These are phyloP conservation scores for Oligia fasciuncula DNA, from an alignment of 2,888 invertebrate genomes.

Conservation along the genomic window DNA sequence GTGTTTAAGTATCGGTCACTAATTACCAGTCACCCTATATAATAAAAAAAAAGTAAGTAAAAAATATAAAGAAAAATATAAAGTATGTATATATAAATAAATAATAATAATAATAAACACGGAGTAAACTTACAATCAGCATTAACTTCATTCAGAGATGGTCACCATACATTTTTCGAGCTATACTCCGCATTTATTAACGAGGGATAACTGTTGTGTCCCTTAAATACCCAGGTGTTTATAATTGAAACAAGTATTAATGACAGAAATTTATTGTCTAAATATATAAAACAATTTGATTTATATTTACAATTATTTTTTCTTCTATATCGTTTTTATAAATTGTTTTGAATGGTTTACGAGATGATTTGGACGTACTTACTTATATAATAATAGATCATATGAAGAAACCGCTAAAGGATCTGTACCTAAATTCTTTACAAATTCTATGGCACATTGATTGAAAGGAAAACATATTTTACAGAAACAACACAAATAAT, in stretches of 20 bases:
- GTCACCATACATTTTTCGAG: not conserved
- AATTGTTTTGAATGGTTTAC: constrained; percentile 45
- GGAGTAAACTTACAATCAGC: not conserved
- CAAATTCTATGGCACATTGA: constrained; percentile 82
- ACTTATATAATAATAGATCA: constrained; percentile 38
- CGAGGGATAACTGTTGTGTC: not conserved
- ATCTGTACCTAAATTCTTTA: constrained; percentile 44
- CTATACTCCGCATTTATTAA: not conserved
- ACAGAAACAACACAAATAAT: constrained; percentile 48
- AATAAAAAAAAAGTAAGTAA: too few species aligned
- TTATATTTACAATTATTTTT: constrained; percentile 75
- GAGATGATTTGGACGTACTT: constrained; percentile 58
- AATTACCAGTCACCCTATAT: too few species aligned
- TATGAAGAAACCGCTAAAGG: constrained; percentile 53
- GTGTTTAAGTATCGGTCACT: too few species aligned
- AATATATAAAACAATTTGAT: constrained; percentile 86
- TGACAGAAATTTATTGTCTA: constrained; percentile 85
- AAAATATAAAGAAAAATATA: too few species aligned
- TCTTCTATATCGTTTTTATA: constrained; percentile 43
- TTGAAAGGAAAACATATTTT: constrained; percentile 51
- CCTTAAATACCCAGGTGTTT: not conserved
- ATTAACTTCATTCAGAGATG: not conserved
- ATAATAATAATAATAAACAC: not conserved
- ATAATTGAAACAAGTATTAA: constrained; percentile 64
- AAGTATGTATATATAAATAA: too few species aligned